These are phyloP conservation scores for Murina feae DNA, from an alignment of 2,113 vertebrate genomes.

Conservation along the genomic window DNA sequence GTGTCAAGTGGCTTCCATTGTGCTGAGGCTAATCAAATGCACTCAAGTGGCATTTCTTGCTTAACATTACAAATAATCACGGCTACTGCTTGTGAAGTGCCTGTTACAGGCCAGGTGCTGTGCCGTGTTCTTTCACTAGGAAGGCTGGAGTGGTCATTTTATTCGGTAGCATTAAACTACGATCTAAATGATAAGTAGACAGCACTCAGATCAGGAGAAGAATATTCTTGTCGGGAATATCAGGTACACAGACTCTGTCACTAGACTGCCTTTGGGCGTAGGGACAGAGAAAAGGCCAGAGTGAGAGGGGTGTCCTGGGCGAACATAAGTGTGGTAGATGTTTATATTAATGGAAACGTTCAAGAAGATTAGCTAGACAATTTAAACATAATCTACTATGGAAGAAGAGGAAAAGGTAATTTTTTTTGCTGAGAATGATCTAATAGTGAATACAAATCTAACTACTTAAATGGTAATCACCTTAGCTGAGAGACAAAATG, in stretches of 20 bases:
- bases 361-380: neutral
- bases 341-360: neutral
- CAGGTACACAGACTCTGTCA: neutral
- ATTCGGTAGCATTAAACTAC: neutral
- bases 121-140: neutral
- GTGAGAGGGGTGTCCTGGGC: fast-evolving
- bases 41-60: neutral
- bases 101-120: neutral
- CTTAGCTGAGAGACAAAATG: neutral
- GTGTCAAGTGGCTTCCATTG: neutral
- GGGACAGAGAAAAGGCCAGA: neutral
- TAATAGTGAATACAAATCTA: neutral
- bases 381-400: neutral
- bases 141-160: neutral
- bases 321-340: neutral
- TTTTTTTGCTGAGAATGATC: neutral
- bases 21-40: neutral
- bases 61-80: neutral
- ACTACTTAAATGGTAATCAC: neutral
- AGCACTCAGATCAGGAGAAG: neutral
- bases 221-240: neutral
- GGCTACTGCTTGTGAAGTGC: neutral
- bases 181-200: neutral
- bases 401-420: neutral
- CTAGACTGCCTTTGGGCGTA: neutral